Evolutionary conservation across 2,888 invertebrate species (phyloP).

Genomic region (Celastrina argiolus): DNA sequence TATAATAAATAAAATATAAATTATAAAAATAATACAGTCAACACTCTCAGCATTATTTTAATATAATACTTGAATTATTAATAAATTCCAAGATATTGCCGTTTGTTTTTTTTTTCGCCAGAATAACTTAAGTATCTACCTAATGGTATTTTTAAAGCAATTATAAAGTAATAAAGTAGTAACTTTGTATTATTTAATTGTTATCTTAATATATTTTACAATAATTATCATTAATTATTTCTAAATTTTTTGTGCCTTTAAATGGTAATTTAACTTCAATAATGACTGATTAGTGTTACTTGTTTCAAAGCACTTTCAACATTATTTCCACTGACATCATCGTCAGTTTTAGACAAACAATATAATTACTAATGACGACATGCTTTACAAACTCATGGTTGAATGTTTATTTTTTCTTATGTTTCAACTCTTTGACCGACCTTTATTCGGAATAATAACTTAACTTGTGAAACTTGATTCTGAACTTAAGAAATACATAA

Average conservation of each 20-base stretch:
- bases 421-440: not conserved
- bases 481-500: no score
- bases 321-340: not conserved
- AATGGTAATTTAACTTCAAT: not conserved
- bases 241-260: not conserved
- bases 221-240: not conserved
- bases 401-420: not conserved
- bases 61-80: no score
- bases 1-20: no score
- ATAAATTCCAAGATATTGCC: no score
- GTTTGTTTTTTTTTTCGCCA: no score
- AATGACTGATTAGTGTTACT: not conserved
- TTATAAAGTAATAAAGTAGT: not conserved
- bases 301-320: not conserved
- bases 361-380: not conserved
- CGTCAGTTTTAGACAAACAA: not conserved
- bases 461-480: not conserved
- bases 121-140: no score
- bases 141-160: not conserved
- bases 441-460: not conserved
- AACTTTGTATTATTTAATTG: not conserved
- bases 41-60: no score
- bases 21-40: no score
- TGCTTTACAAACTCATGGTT: not conserved
- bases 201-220: not conserved